phyloP scores from a whole-genome alignment of 2,888 invertebrate species.

The Drosophila gaucha region DNA sequence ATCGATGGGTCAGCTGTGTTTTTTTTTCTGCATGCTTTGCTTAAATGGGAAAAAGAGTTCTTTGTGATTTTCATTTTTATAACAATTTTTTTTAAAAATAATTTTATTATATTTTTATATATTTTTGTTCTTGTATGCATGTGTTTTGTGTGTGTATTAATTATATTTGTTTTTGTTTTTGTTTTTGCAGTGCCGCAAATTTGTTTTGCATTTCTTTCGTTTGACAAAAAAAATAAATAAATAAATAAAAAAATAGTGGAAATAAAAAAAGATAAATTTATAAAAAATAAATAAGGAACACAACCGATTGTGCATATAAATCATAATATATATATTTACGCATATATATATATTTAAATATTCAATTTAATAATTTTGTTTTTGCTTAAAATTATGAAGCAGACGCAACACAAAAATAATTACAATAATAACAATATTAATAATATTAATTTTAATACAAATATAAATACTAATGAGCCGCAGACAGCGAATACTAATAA shows the following conservation, averaged over 20 bases:
- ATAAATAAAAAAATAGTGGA: slow-evolving; percentile 1
- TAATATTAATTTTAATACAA: slow-evolving; percentile 59
- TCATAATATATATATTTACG: not conserved
- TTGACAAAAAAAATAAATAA: slow-evolving; percentile 26
- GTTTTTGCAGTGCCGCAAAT: slow-evolving; percentile 50
- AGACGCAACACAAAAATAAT: slow-evolving; percentile 73
- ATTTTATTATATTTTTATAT: too few species aligned
- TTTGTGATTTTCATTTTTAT: not conserved
- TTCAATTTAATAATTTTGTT: slow-evolving; percentile 32
- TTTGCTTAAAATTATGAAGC: slow-evolving; percentile 79
- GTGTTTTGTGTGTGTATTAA: slow-evolving; percentile 24
- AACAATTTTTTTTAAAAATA: too few species aligned
- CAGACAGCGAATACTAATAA: slow-evolving; percentile 55
- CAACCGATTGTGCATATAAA: slow-evolving; percentile 26
- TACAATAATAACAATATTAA: slow-evolving; percentile 63
- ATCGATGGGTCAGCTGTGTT: slow-evolving; percentile 1
- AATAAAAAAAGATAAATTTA: too few species aligned
- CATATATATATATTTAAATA: slow-evolving; percentile 16
- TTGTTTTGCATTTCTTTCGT: slow-evolving; percentile 49
- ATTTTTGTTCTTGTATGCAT: slow-evolving; percentile 10
- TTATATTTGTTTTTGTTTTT: slow-evolving; percentile 37
- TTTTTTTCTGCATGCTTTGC: too few species aligned
- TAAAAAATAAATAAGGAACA: slow-evolving; percentile 6
- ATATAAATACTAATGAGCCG: slow-evolving; percentile 50
- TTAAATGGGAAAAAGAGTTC: slow-evolving; percentile 4